A percentile compares a stretch with the other conserved stretches of the same genome.
Conservation (phyloP, 2,113 vertebrate genomes). For the Labrus mixtus region DNA sequence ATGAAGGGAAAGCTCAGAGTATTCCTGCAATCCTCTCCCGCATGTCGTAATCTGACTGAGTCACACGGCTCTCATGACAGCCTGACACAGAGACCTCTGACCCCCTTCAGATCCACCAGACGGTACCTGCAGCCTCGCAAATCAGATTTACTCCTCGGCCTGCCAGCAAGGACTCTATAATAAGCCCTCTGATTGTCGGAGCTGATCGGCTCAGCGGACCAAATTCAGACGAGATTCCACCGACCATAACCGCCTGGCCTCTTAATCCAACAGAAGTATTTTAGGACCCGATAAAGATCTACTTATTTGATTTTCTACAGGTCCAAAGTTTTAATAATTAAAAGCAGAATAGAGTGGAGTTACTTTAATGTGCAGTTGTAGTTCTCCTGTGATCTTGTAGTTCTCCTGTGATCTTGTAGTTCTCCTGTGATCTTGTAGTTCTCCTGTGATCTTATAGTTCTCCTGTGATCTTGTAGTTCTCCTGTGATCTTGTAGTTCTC, state of each 20-base stretch:
- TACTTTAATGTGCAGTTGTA: no score
- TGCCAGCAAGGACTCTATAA: constrained; percentile 1
- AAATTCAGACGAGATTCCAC: background rate
- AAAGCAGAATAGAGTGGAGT: no score
- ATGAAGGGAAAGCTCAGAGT: background rate
- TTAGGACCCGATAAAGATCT: background rate
- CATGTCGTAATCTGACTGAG: constrained; percentile 19
- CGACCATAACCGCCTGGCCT: background rate
- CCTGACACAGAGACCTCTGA: constrained; percentile 58
- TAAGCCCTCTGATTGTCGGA: constrained; percentile 30
- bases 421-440: no score
- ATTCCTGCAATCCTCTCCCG: constrained; percentile 25
- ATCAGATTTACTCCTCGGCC: constrained; percentile 54
- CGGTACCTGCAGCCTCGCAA: constrained; percentile 48
- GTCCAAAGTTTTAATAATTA: background rate
- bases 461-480: no score
- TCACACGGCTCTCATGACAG: constrained; percentile 31
- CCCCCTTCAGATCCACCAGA: constrained; percentile 37
- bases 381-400: no score
- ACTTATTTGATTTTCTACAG: background rate
- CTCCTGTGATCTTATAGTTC: no score
- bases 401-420: no score
- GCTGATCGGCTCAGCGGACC: constrained; percentile 33
- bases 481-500: no score
- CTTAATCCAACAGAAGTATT: background rate